Conservation (phyloP, 2,113 vertebrate genomes). For the Gorsachius goisagi region DNA sequence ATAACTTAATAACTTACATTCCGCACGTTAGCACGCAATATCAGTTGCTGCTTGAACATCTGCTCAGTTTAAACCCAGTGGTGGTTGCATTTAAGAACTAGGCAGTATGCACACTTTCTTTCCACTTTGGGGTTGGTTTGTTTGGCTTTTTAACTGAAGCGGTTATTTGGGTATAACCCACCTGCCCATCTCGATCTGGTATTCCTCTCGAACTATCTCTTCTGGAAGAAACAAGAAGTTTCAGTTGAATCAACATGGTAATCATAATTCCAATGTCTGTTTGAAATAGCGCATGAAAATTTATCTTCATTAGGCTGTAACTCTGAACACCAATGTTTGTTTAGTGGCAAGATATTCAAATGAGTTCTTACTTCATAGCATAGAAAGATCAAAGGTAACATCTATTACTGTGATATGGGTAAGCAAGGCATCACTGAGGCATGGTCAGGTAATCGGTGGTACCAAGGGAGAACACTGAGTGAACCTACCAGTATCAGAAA, state of each 20-base stretch:
- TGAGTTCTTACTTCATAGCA: background rate
- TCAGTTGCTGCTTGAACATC: background rate
- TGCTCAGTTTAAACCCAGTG: background rate
- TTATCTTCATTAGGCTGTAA: background rate
- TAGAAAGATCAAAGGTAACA: background rate
- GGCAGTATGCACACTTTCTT: background rate
- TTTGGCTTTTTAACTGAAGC: background rate
- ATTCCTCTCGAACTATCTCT: constrained; percentile 80
- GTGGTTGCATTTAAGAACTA: background rate
- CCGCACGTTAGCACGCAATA: accelerated
- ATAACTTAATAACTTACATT: background rate
- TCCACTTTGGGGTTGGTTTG: background rate
- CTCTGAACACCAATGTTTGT: background rate
- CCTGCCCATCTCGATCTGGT: constrained; percentile 81
- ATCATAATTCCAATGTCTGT: background rate
- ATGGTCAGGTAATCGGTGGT: background rate
- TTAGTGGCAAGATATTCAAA: background rate
- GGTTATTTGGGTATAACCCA: background rate
- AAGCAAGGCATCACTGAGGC: background rate
- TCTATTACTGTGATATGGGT: background rate
- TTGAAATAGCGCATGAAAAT: background rate
- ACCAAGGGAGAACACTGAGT: background rate
- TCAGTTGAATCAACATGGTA: background rate
- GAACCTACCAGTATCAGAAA: background rate
- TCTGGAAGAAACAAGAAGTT: constrained; percentile 46